A percentile compares a stretch with the other conserved stretches of the same genome.
Conservation (phyloP, 2,797 vertebrate species). For the Schizothorax lantsangensis region DNA sequence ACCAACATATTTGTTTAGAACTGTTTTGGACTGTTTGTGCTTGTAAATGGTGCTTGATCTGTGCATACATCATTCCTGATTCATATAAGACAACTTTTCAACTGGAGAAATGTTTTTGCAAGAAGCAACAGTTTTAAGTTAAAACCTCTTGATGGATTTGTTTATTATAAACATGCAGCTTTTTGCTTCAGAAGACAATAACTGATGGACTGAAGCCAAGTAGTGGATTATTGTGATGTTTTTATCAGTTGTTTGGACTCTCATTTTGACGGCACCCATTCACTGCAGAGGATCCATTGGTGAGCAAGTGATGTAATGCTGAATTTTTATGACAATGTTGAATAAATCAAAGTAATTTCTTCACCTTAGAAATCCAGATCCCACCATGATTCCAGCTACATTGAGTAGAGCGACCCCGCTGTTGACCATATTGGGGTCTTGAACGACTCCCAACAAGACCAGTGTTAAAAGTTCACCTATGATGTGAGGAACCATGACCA, state of each 20-base stretch:
- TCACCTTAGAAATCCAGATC: constrained; percentile 92
- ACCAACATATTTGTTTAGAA: not conserved
- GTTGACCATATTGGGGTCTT: constrained; percentile 91
- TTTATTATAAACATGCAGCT: not conserved
- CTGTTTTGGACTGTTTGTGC: not conserved
- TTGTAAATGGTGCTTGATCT: too few relatives aligned
- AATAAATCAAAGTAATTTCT: not conserved
- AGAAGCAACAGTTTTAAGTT: not conserved
- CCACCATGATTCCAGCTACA: constrained; percentile 87
- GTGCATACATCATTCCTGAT: not conserved
- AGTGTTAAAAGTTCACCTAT: constrained; percentile 88
- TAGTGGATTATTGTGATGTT: too few relatives aligned
- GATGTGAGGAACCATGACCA: constrained; percentile 87
- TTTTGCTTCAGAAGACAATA: too few relatives aligned
- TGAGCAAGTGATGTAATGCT: not conserved
- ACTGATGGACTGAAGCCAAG: too few relatives aligned
- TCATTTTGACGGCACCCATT: not conserved
- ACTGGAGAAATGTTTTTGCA: not conserved
- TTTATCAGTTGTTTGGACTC: not conserved
- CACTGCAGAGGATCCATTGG: not conserved
- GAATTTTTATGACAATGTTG: not conserved
- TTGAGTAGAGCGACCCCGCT: constrained; percentile 88
- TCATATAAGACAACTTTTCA: not conserved
- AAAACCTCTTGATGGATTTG: not conserved
- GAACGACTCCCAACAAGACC: constrained; percentile 86